Evolutionary conservation across 2,797 vertebrate species (phyloP).

Genomic region (Galaxias olidus): DNA sequence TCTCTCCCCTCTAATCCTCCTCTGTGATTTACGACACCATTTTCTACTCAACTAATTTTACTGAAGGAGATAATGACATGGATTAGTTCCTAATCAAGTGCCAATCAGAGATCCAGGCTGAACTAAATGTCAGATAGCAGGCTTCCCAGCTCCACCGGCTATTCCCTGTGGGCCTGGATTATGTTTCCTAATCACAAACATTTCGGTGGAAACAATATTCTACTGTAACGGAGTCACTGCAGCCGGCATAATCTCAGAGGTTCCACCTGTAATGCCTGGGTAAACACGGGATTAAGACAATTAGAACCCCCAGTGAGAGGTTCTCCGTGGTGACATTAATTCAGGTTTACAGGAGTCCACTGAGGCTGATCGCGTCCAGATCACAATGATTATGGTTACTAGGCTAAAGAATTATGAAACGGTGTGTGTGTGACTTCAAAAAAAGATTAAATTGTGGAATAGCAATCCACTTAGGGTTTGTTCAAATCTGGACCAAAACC

Average conservation of each 20-base stretch:
- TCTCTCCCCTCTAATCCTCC: conserved; percentile 44
- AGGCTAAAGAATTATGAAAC: no score
- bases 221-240: conserved; percentile 59
- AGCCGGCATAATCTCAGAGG: conserved; percentile 69
- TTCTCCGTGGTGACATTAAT: conserved; percentile 59
- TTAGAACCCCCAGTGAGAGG: conserved; percentile 73
- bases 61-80: conserved; percentile 92
- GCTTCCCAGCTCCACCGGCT: conserved; percentile 63
- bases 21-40: conserved; percentile 87
- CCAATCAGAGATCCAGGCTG: conserved; percentile 87
- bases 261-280: conserved; percentile 70
- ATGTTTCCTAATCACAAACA: conserved; percentile 73
- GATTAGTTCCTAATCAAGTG: conserved; percentile 96
- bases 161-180: conserved; percentile 72
- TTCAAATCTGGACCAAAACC: no score
- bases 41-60: conserved; percentile 93
- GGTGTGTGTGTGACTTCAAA: no score
- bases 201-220: conserved; percentile 58
- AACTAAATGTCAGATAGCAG: conserved; percentile 87
- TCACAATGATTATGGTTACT: no score
- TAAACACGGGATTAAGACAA: conserved; percentile 72
- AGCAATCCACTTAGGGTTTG: conserved; percentile 19
- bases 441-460: background rate
- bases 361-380: conserved; percentile 14
- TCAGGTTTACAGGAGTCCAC: conserved; percentile 55